Base-by-base conservation (phyloP, 2,888 invertebrate species). In the Sinhomidia bicolor region DNA sequence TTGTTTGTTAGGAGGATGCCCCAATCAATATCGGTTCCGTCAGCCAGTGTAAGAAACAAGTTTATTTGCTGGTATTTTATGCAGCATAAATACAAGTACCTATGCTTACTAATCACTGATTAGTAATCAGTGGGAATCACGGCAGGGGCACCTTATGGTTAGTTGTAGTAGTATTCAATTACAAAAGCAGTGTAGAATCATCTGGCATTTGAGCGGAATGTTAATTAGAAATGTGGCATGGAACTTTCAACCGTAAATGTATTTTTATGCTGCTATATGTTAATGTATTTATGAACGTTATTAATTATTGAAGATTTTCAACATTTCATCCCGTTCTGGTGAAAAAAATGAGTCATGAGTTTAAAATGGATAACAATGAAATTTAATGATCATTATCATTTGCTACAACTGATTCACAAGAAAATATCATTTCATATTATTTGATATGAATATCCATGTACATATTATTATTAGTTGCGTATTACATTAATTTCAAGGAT, bases 21-120 rank as follows among this genome's bases (percentile, higher is more conserved):
- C 95, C 96, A 0, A 93, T 98, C 85, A 97, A 98, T 93, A 95
- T 98, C 93, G 96, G 95, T 93, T 96, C 95, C 81, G 95, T 97
- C 0, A 96, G 97, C 0, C 96, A 97, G 92, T 96, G 96, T n/a
- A n/a, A n/a, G n/a, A n/a, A n/a, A n/a, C n/a, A n/a, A n/a, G n/a
- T n/a, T n/a, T n/a, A n/a, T n/a, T n/a, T n/a, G n/a, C n/a, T n/a
- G n/a, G n/a, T n/a, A n/a, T n/a, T n/a, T n/a, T n/a, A n/a, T n/a
- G n/a, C n/a, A n/a, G n/a, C n/a, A n/a, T n/a, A n/a, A n/a, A n/a
- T n/a, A n/a, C n/a, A n/a, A n/a, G n/a, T n/a, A n/a, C n/a, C n/a
- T n/a, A n/a, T n/a, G n/a, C n/a, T n/a, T n/a, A n/a, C n/a, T n/a
- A n/a, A n/a, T n/a, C n/a, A n/a, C n/a, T n/a, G n/a, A n/a, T n/a